Conservation (phyloP, 2,888 invertebrate species). For the Cactoblastis cactorum region DNA sequence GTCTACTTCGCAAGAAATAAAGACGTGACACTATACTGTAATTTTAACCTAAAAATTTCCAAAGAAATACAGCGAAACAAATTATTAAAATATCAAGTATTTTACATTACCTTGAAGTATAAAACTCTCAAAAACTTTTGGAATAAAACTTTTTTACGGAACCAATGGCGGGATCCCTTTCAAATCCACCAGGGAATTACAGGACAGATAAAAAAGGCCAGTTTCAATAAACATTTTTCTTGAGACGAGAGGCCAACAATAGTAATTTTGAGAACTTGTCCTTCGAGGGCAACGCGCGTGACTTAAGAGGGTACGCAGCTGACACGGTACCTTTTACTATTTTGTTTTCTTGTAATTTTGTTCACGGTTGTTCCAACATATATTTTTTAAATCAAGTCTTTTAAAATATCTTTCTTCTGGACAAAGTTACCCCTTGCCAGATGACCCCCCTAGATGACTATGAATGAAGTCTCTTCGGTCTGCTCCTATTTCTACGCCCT, state of each 20-base stretch:
- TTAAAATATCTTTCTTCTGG: no score
- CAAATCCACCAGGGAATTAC: not conserved
- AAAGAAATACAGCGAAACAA: no score
- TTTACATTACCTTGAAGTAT: not conserved
- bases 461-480: no score
- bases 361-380: no score
- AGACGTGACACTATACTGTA: no score
- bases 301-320: not conserved
- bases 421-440: no score
- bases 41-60: no score
- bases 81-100: not conserved
- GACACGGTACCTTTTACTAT: not conserved
- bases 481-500: no score
- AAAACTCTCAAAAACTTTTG: not conserved
- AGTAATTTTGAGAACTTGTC: constrained; percentile 16
- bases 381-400: no score
- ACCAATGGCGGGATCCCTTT: not conserved
- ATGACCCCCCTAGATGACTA: no score
- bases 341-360: not conserved
- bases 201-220: constrained; percentile 11
- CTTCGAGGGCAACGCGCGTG: constrained; percentile 10
- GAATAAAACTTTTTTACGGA: constrained; percentile 15
- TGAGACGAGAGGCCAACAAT: constrained; percentile 15
- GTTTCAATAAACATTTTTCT: constrained; percentile 21
- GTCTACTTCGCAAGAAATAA: no score